phyloP scores from a whole-genome alignment of 2,797 vertebrate genomes.

The Gephyroberyx darwinii region DNA sequence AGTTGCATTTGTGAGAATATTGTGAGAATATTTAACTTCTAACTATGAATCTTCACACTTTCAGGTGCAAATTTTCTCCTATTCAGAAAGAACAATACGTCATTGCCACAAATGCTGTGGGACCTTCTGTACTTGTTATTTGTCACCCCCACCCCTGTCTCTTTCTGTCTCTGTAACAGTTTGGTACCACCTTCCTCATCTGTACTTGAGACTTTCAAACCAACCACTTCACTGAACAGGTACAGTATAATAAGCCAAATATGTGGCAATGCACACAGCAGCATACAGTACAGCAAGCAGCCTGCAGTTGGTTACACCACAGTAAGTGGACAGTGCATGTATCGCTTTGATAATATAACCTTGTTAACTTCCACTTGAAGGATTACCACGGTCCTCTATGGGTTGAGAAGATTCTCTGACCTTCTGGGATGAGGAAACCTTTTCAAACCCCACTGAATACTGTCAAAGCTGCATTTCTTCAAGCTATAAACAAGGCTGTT shows the following conservation, averaged over 20 bases:
- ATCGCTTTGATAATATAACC: background rate
- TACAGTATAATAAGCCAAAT: background rate
- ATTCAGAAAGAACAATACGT: background rate
- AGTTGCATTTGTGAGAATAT: background rate
- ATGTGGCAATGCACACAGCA: background rate
- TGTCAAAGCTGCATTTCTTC: too few relatives aligned
- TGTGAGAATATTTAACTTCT: slow-evolving; percentile 6
- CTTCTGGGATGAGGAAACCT: too few relatives aligned
- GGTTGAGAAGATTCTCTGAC: too few relatives aligned
- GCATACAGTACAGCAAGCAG: background rate
- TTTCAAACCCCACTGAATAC: too few relatives aligned
- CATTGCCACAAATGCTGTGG: too few relatives aligned
- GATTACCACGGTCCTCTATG: too few relatives aligned
- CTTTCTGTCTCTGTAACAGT: too few relatives aligned
- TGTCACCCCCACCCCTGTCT: too few relatives aligned
- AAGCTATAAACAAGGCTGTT: too few relatives aligned
- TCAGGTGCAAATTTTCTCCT: slow-evolving; percentile 11
- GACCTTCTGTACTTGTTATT: too few relatives aligned
- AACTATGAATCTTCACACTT: slow-evolving; percentile 8
- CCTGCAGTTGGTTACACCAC: background rate
- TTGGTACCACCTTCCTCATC: background rate
- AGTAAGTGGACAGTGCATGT: background rate
- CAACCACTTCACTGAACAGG: background rate
- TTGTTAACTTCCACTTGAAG: too few relatives aligned
- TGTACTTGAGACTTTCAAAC: background rate